Base-by-base conservation (phyloP, 2,113 vertebrate species). In the Cavia porcellus region DNA sequence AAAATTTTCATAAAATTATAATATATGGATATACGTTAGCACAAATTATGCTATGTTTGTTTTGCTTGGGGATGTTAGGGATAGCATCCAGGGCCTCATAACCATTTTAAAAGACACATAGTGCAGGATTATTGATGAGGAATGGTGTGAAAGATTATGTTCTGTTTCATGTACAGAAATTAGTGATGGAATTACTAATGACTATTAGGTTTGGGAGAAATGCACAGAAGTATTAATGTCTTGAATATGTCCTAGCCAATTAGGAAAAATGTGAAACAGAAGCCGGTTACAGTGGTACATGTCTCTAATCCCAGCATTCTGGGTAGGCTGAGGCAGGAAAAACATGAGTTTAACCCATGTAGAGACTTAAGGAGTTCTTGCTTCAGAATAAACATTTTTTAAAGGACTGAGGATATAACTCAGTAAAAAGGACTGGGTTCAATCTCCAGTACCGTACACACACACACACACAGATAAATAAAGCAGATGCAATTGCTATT, bases 401-500 rank as follows among this genome's bases (percentile, higher is more conserved):
- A 79, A 79, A 50, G 2, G 25, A 13, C 45, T 32, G 28, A 50
- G 14, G 14, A 50, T 15, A 3, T 50, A 50, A 47, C 28, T 79
- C 25, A 32, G 14, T 79, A 1, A 17, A 28, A 50, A 50, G 45
- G 28, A 14, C 6, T 17, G 75, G 68, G 45, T 79, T 50, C 75
- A 32, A 30, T 79, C 45, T 28, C 45, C 20, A 72, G 3, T 72
- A 42, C 9, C n/a, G 11, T 2, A 47, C 42, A 77, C 42, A 47
- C 74, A 47, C 24, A 72, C 9, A 38, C 7, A 72, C 2, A 70
- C 2, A 72, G 1, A 25, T 8, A 45, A 20, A 74, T 42, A 42
- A 22, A 75, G 42, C n/a, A 79, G 32, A 42, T 74, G 10, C 38
- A 77, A 22, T 50, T 93, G 94, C 84, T 87, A 91, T 88, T 79